phyloP scores from a whole-genome alignment of 2,888 invertebrate species.

The Caenorhabditis sp. region DNA sequence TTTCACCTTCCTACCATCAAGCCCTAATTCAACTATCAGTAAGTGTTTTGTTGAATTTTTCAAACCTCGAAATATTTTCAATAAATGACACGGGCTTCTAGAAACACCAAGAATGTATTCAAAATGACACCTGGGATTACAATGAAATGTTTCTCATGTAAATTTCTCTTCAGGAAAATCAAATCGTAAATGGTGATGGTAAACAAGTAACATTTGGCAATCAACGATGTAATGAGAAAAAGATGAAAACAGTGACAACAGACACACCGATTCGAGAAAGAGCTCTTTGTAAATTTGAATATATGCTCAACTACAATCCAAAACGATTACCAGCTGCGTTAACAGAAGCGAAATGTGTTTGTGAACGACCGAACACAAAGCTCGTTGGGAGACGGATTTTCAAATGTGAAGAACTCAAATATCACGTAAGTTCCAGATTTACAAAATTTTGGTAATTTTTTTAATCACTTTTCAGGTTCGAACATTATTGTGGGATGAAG shows the following conservation, averaged over 20 bases:
- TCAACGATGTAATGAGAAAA: conserved; percentile 64
- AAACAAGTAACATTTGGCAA: background rate
- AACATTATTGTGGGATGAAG: conserved; percentile 67
- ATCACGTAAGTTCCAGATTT: conserved; percentile 53
- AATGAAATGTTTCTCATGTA: too few species aligned
- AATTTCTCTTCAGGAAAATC: background rate
- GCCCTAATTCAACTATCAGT: conserved; percentile 66
- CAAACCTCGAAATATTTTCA: background rate
- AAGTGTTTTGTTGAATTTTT: conserved; percentile 6
- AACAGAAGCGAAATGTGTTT: conserved; percentile 69
- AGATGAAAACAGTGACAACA: conserved; percentile 61
- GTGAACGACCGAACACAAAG: conserved; percentile 61
- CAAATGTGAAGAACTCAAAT: conserved; percentile 68
- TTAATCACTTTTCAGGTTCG: conserved; percentile 44
- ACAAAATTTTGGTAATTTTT: background rate
- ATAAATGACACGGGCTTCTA: too few species aligned
- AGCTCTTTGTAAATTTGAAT: conserved; percentile 69
- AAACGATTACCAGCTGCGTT: conserved; percentile 68
- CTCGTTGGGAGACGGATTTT: conserved; percentile 67
- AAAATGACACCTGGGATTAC: background rate
- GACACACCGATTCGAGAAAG: conserved; percentile 67
- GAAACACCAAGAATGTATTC: too few species aligned
- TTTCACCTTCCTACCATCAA: conserved; percentile 67
- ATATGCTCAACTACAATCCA: conserved; percentile 69
- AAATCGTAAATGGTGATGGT: background rate